Evolutionary conservation across 1,140 invertebrate genomes (phyloP).

Genomic region (Lethrus apterus): DNA sequence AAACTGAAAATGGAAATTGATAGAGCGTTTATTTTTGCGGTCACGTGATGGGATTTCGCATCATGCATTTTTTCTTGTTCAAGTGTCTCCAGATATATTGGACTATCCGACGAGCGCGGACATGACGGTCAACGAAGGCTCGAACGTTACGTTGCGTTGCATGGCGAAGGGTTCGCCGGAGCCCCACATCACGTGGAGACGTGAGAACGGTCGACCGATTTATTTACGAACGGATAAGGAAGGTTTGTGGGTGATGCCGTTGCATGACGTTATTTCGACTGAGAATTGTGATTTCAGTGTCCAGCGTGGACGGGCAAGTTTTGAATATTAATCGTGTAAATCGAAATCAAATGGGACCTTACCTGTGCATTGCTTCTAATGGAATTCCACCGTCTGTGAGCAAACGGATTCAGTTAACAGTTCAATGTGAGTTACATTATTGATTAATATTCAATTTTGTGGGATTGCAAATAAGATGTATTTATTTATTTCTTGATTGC

Average conservation of each 20-base stretch:
- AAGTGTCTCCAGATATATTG: constrained; percentile 81
- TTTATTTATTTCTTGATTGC: no score
- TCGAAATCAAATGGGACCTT: constrained; percentile 83
- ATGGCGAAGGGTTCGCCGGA: constrained; percentile 71
- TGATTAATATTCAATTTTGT: no score
- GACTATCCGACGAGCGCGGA: constrained; percentile 80
- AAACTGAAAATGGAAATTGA: no score
- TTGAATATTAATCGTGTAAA: constrained; percentile 76
- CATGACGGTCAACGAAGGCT: constrained; percentile 77
- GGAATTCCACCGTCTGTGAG: constrained; percentile 80
- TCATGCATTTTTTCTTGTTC: constrained; percentile 13
- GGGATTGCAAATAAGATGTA: no score
- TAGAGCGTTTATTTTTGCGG: no score
- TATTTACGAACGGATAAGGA: constrained; percentile 39
- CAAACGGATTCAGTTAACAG: constrained; percentile 78
- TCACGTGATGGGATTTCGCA: background rate
- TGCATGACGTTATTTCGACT: no score
- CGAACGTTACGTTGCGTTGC: constrained; percentile 75
- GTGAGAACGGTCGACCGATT: constrained; percentile 67
- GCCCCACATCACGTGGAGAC: constrained; percentile 74
- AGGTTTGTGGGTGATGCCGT: no score
- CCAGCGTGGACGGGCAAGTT: constrained; percentile 58
- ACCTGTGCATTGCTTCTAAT: constrained; percentile 80
- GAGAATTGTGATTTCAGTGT: no score
- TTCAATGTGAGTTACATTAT: constrained; percentile 79